A percentile compares a stretch with the other conserved stretches of the same genome.
phyloP scores from a whole-genome alignment of 1,140 invertebrate species.

The Adoxophyes honmai region DNA sequence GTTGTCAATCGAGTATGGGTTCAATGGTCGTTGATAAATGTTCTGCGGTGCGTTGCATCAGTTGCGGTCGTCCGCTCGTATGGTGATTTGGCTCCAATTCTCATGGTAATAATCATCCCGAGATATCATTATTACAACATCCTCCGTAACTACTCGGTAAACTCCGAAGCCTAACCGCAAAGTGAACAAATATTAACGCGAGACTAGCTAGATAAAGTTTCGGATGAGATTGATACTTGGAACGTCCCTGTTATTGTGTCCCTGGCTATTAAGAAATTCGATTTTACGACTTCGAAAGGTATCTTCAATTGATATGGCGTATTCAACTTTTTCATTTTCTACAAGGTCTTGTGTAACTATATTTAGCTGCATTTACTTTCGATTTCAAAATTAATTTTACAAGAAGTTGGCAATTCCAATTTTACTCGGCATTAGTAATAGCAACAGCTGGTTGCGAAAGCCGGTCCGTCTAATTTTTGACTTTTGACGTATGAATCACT shows the following conservation, averaged over 20 bases:
- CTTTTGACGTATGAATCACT: not conserved
- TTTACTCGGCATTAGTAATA: not conserved
- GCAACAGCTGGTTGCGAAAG: not conserved
- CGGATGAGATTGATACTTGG: not conserved
- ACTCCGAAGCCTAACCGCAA: not conserved
- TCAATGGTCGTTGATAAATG: slow-evolving; percentile 13
- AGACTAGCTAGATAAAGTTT: not conserved
- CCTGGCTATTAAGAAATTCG: not conserved
- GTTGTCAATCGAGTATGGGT: slow-evolving; percentile 7
- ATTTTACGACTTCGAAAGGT: not conserved
- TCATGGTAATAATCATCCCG: slow-evolving; percentile 10
- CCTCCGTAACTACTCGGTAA: not conserved
- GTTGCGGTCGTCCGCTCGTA: slow-evolving; percentile 7
- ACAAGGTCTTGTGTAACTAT: no score
- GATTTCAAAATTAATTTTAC: no score
- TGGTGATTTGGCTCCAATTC: slow-evolving; percentile 14
- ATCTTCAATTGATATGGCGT: no score
- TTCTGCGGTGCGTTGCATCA: slow-evolving; percentile 13
- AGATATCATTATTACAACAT: slow-evolving; percentile 15
- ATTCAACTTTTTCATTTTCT: no score
- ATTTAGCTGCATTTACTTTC: no score
- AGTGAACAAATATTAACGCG: not conserved
- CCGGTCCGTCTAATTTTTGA: not conserved
- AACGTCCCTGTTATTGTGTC: not conserved
- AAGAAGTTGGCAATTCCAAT: no score